A percentile compares a stretch with the other conserved stretches of the same genome.
Evolutionary conservation across 2,113 vertebrate species (phyloP).

Genomic region (Festucalex cinctus): DNA sequence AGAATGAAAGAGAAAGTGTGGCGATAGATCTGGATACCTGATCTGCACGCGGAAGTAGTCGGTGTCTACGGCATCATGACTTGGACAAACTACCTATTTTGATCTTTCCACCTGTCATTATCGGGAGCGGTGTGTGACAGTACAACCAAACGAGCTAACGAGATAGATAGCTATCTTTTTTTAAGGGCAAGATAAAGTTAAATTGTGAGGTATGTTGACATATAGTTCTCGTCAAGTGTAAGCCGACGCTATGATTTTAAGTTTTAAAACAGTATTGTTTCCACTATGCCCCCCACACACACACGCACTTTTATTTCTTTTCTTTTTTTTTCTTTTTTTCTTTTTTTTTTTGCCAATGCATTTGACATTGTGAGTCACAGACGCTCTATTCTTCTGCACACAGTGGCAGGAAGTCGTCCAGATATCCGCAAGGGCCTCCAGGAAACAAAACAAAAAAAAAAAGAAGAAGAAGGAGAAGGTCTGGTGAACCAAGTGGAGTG

Average conservation of each 20-base stretch:
- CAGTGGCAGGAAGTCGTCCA: slow-evolving; percentile 79
- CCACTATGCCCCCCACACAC: slow-evolving; percentile 2
- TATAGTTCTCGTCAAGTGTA: too few relatives aligned
- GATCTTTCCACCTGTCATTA: too few relatives aligned
- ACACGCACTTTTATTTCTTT: too few relatives aligned
- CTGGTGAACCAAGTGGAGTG: slow-evolving; percentile 37
- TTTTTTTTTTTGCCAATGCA: background rate
- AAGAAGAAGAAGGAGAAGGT: too few relatives aligned
- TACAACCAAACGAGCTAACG: too few relatives aligned
- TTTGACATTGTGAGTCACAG: slow-evolving; percentile 13
- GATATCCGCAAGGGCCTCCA: slow-evolving; percentile 72
- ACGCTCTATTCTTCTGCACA: slow-evolving; percentile 72
- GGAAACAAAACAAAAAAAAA: slow-evolving; percentile 43
- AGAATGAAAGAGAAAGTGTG: background rate
- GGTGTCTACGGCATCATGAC: background rate
- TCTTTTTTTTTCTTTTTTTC: too few relatives aligned
- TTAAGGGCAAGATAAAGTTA: too few relatives aligned
- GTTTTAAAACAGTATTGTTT: background rate
- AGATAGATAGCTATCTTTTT: too few relatives aligned
- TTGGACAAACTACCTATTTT: background rate
- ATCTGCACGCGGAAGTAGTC: too few relatives aligned
- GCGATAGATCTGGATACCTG: too few relatives aligned
- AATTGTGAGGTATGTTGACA: background rate
- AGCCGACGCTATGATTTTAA: too few relatives aligned
- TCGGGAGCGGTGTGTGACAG: too few relatives aligned